These are phyloP conservation scores for Mylabris phalerata DNA, from an alignment of 1,140 invertebrate genomes.

Conservation along the genomic window DNA sequence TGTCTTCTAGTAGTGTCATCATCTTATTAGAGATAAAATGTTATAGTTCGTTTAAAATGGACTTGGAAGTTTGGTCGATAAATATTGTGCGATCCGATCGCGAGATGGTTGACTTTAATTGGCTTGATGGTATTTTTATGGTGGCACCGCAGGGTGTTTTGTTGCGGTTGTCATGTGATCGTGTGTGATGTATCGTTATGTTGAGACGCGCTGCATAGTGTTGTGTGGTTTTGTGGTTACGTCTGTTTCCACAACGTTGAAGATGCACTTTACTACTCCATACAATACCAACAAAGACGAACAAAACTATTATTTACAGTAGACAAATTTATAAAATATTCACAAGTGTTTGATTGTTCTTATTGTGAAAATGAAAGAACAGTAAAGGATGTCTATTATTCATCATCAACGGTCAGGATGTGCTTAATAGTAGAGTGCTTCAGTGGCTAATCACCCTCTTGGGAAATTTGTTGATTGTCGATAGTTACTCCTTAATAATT, in stretches of 20 bases:
- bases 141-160: conserved; percentile 1
- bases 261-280: conserved; percentile 7
- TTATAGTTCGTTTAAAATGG: too few species aligned
- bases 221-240: conserved; percentile 11
- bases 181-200: conserved; percentile 9
- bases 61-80: too few species aligned
- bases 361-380: background rate
- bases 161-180: conserved; percentile 16
- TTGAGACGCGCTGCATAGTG: conserved; percentile 11
- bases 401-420: background rate
- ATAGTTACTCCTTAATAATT: conserved; percentile 17
- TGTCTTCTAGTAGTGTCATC: too few species aligned
- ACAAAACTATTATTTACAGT: background rate
- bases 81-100: too few species aligned
- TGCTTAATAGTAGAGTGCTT: conserved; percentile 5
- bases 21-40: too few species aligned
- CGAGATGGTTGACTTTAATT: too few species aligned
- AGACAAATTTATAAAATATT: background rate
- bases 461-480: conserved; percentile 22
- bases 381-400: background rate
- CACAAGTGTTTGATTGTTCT: background rate
- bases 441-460: conserved; percentile 15
- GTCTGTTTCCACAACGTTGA: conserved; percentile 13
- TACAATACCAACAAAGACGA: too few species aligned
- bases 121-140: conserved; percentile 11